Evolutionary conservation across 2,888 invertebrate genomes (phyloP), one percentile per base, ranked within the genome.

Genomic region (Scrobipalpa costella): DNA sequence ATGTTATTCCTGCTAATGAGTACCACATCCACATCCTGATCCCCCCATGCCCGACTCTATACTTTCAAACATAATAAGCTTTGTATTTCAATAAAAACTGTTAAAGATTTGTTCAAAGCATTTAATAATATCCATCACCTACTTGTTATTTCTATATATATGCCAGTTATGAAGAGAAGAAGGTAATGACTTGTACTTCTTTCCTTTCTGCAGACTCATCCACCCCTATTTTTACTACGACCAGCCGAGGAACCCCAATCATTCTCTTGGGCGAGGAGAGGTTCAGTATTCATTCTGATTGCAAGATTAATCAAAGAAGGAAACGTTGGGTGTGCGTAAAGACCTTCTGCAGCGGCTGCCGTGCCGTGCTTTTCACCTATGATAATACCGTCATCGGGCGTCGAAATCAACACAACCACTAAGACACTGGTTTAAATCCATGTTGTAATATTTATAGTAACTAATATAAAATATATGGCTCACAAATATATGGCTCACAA

Each of bases 211-310:
- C 44, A 44, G n/a, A 7, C 15, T 27, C n/a, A n/a, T 40, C 40
- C 11, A n/a, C n/a, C n/a, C 44, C 44, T 44, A 5, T 44, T 44
- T 44, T 44, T 9, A 15, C 44, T 2, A 44, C 7, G 44, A 9
- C 15, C 44, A 15, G 44, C 15, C n/a, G 71, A 44, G 63, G 44
- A 44, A 44, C n/a, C n/a, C 44, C 44, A 44, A 44, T 44, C 15
- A 44, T 44, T 9, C 1, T 15, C n/a, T 15, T 44, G 5, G 44
- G 44, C 44, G 15, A 44, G 15, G 44, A 44, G 44, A 44, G 44
- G 15, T 44, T 44, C 15, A n/a, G 50, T 44, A 44, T 44, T n/a
- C 44, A 44, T 15, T n/a, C 44, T 6, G 44, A n/a, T 5, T 44
- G n/a, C 15, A 44, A 15, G 44, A 1, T 7, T 15, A 44, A 15